Evolutionary conservation across 2,888 invertebrate species (phyloP), one percentile per base, ranked within the genome.

Genomic region (Plutella xylostella): DNA sequence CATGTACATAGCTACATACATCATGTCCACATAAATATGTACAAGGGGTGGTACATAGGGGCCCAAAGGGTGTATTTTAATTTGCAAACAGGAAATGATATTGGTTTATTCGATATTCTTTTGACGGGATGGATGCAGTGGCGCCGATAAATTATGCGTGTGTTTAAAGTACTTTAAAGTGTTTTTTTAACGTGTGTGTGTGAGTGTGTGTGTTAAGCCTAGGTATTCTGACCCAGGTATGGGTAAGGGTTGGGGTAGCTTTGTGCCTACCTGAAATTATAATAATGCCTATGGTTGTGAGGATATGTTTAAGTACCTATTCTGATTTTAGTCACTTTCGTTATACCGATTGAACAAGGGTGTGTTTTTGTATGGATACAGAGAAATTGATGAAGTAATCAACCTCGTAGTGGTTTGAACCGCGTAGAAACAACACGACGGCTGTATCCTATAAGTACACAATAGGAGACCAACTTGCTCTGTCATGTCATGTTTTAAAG

Each of bases 71-170:
- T 38, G 40, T 43, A 37, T 31, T 75, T 79, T 79, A 78, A 82
- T 79, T 79, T 79, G 76, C 77, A 71, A 70, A 72, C 71, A 68
- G 63, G 67, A 57, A 66, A 63, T 65, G 57, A 64, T 61, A 54
- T 43, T 42, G 54, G 62, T 58, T 65, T 66, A 66, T 61, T 60
- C 63, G 61, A 65, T 67, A 68, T 64, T 61, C 49, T 57, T 31
- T 42, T 42, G 42, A 33, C 22, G 63, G 57, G 53, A 60, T 62
- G 61, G 61, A 60, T 63, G 68, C 64, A 64, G 15, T 17, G 42
- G 14, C 20, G 42, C 31, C 12, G 30, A 5, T 12, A 11, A 42
- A 25, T 25, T 37, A n/a, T 37, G 12, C 37, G n/a, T 37, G n/a
- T 37, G 20, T 4, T 37, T 28, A 28, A 9, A 6, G 28, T 22